phyloP scores from a whole-genome alignment of 2,888 invertebrate species.

The Sarcophaga variegata region DNA sequence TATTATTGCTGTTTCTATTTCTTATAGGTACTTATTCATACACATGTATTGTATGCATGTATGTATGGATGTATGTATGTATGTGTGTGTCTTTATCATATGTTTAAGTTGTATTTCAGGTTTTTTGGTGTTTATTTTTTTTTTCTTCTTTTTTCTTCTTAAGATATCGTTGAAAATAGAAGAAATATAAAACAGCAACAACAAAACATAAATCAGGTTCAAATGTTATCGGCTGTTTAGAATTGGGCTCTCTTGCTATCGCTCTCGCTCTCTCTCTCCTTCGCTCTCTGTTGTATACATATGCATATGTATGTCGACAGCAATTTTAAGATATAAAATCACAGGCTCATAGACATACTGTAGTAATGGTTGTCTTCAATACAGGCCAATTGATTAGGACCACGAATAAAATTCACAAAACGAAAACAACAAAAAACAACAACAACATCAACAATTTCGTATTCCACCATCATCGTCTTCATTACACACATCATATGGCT shows the following conservation, averaged over 20 bases:
- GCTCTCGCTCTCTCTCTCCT: not conserved
- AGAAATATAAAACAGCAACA: conserved; percentile 22
- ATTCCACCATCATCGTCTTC: conserved; percentile 23
- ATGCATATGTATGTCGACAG: not conserved
- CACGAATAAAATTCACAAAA: conserved; percentile 16
- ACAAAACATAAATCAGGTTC: conserved; percentile 66
- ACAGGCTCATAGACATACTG: not conserved
- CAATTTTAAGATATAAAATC: not conserved
- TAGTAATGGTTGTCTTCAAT: not conserved
- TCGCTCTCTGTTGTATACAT: not conserved
- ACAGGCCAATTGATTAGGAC: conserved; percentile 37
- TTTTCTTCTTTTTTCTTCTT: not conserved
- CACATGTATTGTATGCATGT: not conserved
- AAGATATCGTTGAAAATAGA: conserved; percentile 2
- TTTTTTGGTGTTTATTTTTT: conserved; percentile 45
- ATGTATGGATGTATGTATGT: not conserved
- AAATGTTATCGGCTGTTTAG: conserved; percentile 65
- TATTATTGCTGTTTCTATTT: not conserved
- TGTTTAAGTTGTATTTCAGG: conserved; percentile 67
- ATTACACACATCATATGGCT: conserved; percentile 4
- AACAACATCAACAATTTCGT: not conserved
- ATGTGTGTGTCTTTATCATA: conserved; percentile 35
- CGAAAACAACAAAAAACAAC: too few relatives aligned
- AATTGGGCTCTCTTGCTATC: conserved; percentile 44
- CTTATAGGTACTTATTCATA: not conserved